Evolutionary conservation across 2,797 vertebrate species (phyloP).

Genomic region (Sebastes hubbsi): DNA sequence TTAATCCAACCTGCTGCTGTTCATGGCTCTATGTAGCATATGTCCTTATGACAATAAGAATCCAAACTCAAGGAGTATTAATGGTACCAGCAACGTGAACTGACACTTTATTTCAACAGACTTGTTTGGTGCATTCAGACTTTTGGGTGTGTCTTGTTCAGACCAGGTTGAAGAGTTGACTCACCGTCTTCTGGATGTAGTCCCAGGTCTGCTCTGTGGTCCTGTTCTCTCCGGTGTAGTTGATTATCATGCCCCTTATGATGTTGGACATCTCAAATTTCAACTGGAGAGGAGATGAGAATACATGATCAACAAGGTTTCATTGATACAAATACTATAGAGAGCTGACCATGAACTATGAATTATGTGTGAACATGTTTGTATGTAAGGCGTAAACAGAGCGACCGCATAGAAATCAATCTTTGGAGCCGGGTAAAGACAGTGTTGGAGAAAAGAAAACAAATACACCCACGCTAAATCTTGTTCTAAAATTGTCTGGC

Average conservation of each 20-base stretch:
- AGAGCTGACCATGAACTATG: neutral
- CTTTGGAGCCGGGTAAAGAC: neutral
- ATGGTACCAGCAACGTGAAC: neutral
- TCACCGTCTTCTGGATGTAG: conserved; percentile 90
- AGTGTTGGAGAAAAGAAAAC: neutral
- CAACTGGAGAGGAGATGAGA: conserved; percentile 77
- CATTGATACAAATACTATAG: neutral
- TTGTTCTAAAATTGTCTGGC: neutral
- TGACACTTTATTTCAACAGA: neutral
- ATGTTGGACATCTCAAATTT: conserved; percentile 86
- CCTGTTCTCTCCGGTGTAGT: conserved; percentile 80
- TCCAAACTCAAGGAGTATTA: neutral
- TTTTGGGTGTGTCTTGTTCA: neutral
- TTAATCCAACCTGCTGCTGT: neutral
- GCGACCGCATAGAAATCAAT: neutral
- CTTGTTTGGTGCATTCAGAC: neutral
- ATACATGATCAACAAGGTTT: neutral
- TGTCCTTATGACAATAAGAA: neutral
- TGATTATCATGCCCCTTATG: conserved; percentile 78
- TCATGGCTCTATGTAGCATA: neutral
- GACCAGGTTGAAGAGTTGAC: conserved; percentile 27
- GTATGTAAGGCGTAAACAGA: neutral
- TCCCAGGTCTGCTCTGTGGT: conserved; percentile 89
- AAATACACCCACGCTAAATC: neutral
- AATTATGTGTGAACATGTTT: neutral